Evolutionary conservation across 2,113 vertebrate species (phyloP), one percentile per base, ranked within the genome.

Genomic region (Otus sunia): DNA sequence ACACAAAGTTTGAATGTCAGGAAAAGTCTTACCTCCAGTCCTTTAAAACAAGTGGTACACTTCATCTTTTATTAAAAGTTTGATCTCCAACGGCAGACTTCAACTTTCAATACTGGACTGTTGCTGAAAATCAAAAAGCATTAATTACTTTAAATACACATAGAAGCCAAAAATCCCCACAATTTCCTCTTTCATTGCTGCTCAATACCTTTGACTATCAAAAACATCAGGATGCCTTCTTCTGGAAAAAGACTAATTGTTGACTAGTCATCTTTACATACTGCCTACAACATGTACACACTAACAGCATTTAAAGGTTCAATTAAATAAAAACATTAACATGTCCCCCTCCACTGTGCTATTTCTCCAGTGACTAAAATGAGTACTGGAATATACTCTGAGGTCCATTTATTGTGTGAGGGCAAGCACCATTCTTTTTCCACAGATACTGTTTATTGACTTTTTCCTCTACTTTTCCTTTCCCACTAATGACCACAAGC

Each of bases 101-200:
- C 27, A 82, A 5, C 20, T 86, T 92, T 71, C 62, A 56, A 2
- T 20, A 21, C 10, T 26, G n/a, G 13, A 27, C 21, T 47, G 12
- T 22, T 20, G 2, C 32, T 69, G 67, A 53, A 88, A 94, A 71
- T 16, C 32, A 55, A 81, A 93, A 71, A 52, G 3, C 12, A 12
- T 21, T 0, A 41, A 52, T 73, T 39, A 79, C 6, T 41, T 81
- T 22, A 23, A 7, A 8, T 47, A 52, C 11, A 11, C 3, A 10
- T 2, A 60, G 34, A 80, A 87, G 11, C 17, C 4, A 47, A 94
- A 30, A 4, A 1, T 0, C 2, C 6, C 5, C 1, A 37, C 0
- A 26, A 56, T 81, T 69, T 18, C 14, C 5, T 39, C 9, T 47
- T 59, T 78, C 19, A n/a, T 84, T 71, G 23, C 36, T 91, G 20